Percentiles rank a stretch among this genome's conserved stretches.
Evolutionary conservation across 1,140 invertebrate genomes (phyloP).

Genomic region (Polypedilum vanderplanki): DNA sequence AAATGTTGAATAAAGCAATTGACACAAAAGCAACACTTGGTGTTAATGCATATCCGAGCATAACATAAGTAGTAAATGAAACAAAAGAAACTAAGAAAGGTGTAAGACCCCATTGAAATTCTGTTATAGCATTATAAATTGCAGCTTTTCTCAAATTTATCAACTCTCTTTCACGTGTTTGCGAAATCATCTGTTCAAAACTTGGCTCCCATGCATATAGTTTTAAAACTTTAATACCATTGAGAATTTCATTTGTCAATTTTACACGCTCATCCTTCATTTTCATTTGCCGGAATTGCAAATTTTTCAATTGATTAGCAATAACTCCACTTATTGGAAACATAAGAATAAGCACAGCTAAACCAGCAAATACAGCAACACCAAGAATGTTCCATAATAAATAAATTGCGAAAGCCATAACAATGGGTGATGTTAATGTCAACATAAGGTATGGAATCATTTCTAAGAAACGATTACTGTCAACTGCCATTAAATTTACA

Average conservation of each 20-base stretch:
- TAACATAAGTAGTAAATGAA: neutral
- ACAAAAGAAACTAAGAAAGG: neutral
- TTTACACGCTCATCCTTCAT: constrained; percentile 61
- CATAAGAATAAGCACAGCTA: constrained; percentile 47
- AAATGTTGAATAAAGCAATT: constrained; percentile 88
- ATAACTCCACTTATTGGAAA: constrained; percentile 20
- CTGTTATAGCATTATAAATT: neutral
- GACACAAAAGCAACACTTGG: constrained; percentile 69
- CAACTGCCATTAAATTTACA: constrained; percentile 9
- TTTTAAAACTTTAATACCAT: constrained; percentile 73
- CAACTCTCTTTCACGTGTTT: constrained; percentile 45
- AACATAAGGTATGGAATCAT: constrained; percentile 44
- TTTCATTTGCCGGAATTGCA: constrained; percentile 47
- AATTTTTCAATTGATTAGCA: constrained; percentile 32
- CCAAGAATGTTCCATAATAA: constrained; percentile 51
- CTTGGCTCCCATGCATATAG: constrained; percentile 68
- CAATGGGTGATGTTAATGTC: constrained; percentile 46
- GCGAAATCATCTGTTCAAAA: constrained; percentile 50
- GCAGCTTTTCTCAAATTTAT: constrained; percentile 40
- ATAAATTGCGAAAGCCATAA: constrained; percentile 49
- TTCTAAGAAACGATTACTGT: constrained; percentile 52
- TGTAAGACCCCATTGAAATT: neutral
- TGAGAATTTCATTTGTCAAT: constrained; percentile 74
- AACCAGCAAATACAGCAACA: constrained; percentile 49
- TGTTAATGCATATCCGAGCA: constrained; percentile 20